A percentile compares a stretch with the other conserved stretches of the same genome.
Conservation (phyloP, 1,140 invertebrate species). For the Apis laboriosa region DNA sequence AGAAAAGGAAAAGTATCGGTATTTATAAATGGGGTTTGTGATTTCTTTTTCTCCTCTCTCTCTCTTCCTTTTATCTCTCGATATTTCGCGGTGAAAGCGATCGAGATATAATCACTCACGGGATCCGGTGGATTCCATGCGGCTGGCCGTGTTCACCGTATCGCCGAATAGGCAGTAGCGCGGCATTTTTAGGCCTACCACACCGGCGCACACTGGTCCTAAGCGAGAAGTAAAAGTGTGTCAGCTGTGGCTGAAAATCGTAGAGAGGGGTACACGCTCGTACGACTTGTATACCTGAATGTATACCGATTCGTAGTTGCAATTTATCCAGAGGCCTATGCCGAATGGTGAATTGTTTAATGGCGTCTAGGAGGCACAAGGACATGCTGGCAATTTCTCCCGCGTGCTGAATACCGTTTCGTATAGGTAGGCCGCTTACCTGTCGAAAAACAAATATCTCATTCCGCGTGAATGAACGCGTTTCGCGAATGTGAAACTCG, state of each 20-base stretch:
- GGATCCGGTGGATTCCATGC: slow-evolving; percentile 95
- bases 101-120: slow-evolving; percentile 77
- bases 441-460: slow-evolving; percentile 62
- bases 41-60: background rate
- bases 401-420: slow-evolving; percentile 90
- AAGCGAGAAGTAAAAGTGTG: slow-evolving; percentile 49
- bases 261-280: background rate
- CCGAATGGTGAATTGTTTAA: slow-evolving; percentile 92
- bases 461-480: background rate
- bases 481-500: background rate
- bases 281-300: slow-evolving; percentile 86
- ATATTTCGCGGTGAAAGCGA: no score
- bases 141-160: slow-evolving; percentile 95
- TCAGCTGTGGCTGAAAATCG: slow-evolving; percentile 2
- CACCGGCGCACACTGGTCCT: slow-evolving; percentile 91
- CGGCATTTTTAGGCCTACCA: slow-evolving; percentile 95
- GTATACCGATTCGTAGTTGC: slow-evolving; percentile 94
- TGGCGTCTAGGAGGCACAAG: slow-evolving; percentile 89
- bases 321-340: slow-evolving; percentile 92
- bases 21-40: no score
- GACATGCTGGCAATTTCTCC: slow-evolving; percentile 97
- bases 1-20: no score
- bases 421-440: slow-evolving; percentile 91
- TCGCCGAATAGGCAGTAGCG: slow-evolving; percentile 95
- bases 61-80: no score